Percentiles rank a stretch among this genome's conserved stretches.
These are phyloP conservation scores for Anagyrus pseudococci DNA, from an alignment of 2,888 invertebrate genomes.

Conservation along the genomic window DNA sequence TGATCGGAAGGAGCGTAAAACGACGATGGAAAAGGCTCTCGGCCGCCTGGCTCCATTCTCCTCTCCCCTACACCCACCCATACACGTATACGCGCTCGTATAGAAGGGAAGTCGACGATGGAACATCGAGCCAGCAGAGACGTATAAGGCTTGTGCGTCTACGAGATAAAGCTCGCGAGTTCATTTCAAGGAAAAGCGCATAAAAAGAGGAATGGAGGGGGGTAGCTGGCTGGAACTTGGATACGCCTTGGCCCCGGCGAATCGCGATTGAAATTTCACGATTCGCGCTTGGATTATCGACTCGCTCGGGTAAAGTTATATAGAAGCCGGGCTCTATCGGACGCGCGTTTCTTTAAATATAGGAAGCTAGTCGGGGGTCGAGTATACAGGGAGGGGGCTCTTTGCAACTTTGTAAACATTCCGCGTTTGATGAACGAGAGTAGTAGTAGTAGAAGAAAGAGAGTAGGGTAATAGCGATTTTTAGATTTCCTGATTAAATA, in stretches of 20 bases:
- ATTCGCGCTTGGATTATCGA: slow-evolving; percentile 44
- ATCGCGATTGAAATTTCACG: slow-evolving; percentile 38
- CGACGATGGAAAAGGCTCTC: slow-evolving; percentile 23
- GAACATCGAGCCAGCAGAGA: too few relatives aligned
- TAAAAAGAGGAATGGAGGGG: slow-evolving; percentile 26
- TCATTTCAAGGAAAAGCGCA: slow-evolving; percentile 30
- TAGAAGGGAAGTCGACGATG: too few relatives aligned
- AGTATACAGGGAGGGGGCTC: not conserved
- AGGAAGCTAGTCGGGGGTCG: not conserved
- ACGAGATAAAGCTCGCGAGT: slow-evolving; percentile 11
- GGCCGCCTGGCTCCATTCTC: too few relatives aligned
- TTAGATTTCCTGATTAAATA: too few relatives aligned
- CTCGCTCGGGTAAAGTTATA: slow-evolving; percentile 7
- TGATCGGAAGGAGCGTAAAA: slow-evolving; percentile 36
- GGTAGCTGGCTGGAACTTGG: slow-evolving; percentile 14
- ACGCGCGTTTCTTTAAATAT: not conserved
- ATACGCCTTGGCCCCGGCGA: not conserved
- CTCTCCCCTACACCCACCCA: not conserved
- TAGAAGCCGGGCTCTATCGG: not conserved
- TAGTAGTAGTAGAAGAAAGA: too few relatives aligned
- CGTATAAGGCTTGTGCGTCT: too few relatives aligned
- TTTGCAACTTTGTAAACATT: slow-evolving; percentile 8
- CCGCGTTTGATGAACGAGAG: too few relatives aligned
- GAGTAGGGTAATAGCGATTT: too few relatives aligned
- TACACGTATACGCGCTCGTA: not conserved